phyloP scores from a whole-genome alignment of 1,140 invertebrate genomes.

The Drosophila suzukii region DNA sequence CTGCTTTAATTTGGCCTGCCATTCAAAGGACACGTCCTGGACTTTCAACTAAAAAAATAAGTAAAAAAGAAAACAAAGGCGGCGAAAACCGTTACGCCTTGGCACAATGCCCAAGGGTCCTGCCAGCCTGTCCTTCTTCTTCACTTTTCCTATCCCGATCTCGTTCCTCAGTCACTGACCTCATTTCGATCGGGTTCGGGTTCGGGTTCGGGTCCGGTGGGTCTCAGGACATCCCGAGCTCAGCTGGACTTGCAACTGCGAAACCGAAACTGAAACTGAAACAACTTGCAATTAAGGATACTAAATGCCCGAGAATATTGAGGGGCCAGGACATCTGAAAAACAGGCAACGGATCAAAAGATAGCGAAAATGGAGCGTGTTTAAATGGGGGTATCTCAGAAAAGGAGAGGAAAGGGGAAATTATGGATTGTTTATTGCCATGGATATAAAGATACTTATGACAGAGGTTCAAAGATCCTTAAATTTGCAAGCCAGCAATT shows the following conservation, averaged over 20 bases:
- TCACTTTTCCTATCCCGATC: conserved; percentile 12
- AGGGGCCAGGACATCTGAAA: background rate
- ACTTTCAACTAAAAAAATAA: conserved; percentile 26
- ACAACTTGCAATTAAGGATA: conserved; percentile 31
- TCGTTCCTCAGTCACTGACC: conserved; percentile 67
- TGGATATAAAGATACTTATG: background rate
- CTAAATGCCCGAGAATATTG: conserved; percentile 6
- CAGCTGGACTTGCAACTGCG: conserved; percentile 5
- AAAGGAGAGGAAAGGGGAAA: background rate
- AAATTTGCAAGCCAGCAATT: background rate
- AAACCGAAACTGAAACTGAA: conserved; percentile 33
- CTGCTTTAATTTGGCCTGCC: conserved; percentile 34
- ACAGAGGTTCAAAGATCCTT: background rate
- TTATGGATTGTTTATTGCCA: background rate
- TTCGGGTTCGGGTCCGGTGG: conserved; percentile 8
- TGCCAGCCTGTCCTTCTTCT: conserved; percentile 27
- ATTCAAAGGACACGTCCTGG: conserved; percentile 38
- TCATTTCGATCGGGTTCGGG: conserved; percentile 64
- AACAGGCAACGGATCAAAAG: conserved; percentile 2
- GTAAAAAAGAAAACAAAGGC: conserved; percentile 28
- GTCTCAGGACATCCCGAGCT: background rate
- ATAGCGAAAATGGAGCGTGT: background rate
- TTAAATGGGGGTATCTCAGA: background rate
- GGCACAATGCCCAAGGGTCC: conserved; percentile 49
- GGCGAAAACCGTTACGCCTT: conserved; percentile 51